Evolutionary conservation across 2,888 invertebrate species (phyloP), one percentile per base, ranked within the genome.

Genomic region (Leptinotarsa tumamoca): DNA sequence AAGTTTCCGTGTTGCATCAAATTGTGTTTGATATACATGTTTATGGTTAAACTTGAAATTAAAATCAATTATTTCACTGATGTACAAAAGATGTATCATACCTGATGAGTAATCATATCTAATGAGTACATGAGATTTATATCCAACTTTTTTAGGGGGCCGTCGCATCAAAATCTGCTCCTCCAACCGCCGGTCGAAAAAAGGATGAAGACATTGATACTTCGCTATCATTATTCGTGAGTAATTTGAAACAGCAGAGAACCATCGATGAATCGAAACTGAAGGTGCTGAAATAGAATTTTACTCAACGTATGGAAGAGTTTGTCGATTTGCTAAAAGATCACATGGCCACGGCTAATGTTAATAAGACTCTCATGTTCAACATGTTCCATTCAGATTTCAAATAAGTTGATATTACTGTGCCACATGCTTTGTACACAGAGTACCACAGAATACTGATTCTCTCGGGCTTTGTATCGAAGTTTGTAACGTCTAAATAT

Each of bases 311-410:
- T 0, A 91, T 97, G 43, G 95, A 95, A 83, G 99, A 99, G 86
- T 99, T 98, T 89, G 95, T 97, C 17, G 96, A 97, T 21, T 92
- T 98, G 79, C 89, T 99, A 67, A 95, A 94, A 82, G 96, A 96
- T 79, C 96, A 98, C 86, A 98, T 99, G 97, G 90, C 90, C 0
- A 92, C 93, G 33, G 97, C 97, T 0, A 95, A 95, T 77, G 92
- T 98, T 68, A 98, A 97, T 87, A 96, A 94, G 86, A 93, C 93
- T 72, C 90, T 99, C 4, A 93, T 97, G 85, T 92, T 93, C 0
- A 96, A 97, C 85, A 96, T 99, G 94, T 99, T 98, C 87, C 97
- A 98, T 87, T 92, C 92, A 77, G 99, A 99, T 89, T 99, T 95
- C 86, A 93, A 94, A 93, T 93, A 87, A 83, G 81, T 78, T 13